Evolutionary conservation across 2,113 vertebrate genomes (phyloP), one percentile per base, ranked within the genome.

Genomic region (Caranx ignobilis): DNA sequence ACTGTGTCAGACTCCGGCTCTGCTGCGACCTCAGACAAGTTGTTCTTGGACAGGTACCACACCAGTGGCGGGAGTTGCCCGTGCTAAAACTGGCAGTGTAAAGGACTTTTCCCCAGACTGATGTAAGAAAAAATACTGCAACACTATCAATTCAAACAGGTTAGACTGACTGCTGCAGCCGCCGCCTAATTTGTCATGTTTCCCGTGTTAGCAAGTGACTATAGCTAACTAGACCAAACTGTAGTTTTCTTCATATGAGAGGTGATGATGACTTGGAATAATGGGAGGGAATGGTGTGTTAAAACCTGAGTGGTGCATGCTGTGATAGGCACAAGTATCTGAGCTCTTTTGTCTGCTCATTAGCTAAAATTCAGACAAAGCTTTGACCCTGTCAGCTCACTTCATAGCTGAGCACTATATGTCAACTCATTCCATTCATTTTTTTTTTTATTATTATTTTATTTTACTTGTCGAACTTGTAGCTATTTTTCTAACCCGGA

Each of bases 21-120:
- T 68, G 89, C 57, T 60, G 77, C 50, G 75, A 90, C 90, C 91
- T 92, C 93, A 91, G 88, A 94, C 89, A 87, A 91, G 90, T 94
- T 94, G 87, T 91, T 94, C 81, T 94, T 94, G 92, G 93, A 94
- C 77, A 89, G 88, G 85, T 85, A 92, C 86, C 87, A 79, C 77
- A 81, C 81, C 87, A 89, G 86, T 82, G 87, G 84, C 79, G 43
- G 74, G 80, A 89, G 88, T 90, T 76, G 47, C 86, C 83, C 35
- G n/a, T 67, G 86, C 89, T 88, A 79, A 84, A 83, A 64, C 79
- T 73, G 83, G 82, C 82, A 79, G 72, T 7, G 45, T 54, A 31
- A 64, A 69, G 68, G 64, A 66, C 76, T 79, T 89, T 86, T 87
- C 75, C 63, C 66, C 74, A 76, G 84, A 79, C 60, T 82, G 68